phyloP scores from a whole-genome alignment of 2,888 invertebrate genomes.

The Callyntrura sp. region DNA sequence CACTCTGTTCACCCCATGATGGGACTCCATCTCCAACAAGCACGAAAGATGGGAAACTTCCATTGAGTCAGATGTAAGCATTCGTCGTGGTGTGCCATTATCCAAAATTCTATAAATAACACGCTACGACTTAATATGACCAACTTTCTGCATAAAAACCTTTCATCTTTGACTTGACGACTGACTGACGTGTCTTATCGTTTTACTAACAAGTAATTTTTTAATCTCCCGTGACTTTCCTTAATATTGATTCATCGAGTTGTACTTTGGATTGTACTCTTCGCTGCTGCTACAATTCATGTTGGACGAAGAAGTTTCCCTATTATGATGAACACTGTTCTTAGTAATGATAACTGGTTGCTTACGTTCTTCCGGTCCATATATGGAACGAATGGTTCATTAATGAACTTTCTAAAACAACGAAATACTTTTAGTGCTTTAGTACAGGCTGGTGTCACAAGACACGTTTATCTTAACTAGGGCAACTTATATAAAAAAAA shows the following conservation, averaged over 20 bases:
- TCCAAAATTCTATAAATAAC: background rate
- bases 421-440: background rate
- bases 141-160: background rate
- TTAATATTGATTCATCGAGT: conserved; percentile 9
- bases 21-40: conserved; percentile 78
- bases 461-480: background rate
- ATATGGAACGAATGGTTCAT: conserved; percentile 31
- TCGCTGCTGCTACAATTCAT: no score
- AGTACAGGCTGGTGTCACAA: conserved; percentile 23
- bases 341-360: conserved; percentile 23
- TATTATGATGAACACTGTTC: background rate
- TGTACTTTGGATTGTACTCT: no score
- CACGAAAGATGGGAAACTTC: conserved; percentile 82
- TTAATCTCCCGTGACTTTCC: background rate
- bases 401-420: background rate
- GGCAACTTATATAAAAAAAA: background rate
- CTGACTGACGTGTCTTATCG: conserved; percentile 11
- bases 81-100: conserved; percentile 2
- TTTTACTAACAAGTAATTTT: conserved; percentile 4
- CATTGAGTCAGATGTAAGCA: conserved; percentile 83
- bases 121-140: background rate
- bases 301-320: no score
- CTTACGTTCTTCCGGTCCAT: conserved; percentile 57
- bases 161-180: background rate
- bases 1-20: conserved; percentile 83